A percentile compares a stretch with the other conserved stretches of the same genome.
Evolutionary conservation across 2,888 invertebrate genomes (phyloP).

Genomic region (Odontothrips loti): DNA sequence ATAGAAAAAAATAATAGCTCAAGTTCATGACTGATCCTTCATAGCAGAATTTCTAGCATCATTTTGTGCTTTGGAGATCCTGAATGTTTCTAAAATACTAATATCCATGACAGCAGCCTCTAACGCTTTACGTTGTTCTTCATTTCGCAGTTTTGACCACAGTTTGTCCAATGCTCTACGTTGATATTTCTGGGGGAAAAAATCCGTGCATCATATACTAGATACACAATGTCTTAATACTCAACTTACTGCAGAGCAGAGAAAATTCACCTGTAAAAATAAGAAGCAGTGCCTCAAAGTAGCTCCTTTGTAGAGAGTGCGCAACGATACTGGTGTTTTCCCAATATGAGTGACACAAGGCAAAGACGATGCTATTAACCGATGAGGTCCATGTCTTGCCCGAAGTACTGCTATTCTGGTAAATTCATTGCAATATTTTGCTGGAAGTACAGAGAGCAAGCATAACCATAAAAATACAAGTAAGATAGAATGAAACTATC

Average conservation of each 20-base stretch:
- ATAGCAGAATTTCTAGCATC: neutral
- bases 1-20: neutral
- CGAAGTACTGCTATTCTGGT: slow-evolving; percentile 71
- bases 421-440: slow-evolving; percentile 73
- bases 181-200: slow-evolving; percentile 56
- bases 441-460: slow-evolving; percentile 44
- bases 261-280: slow-evolving; percentile 53
- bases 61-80: neutral
- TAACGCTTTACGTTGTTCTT: slow-evolving; percentile 58
- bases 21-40: neutral
- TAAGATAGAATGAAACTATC: neutral
- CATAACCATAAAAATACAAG: neutral
- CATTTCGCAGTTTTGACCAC: slow-evolving; percentile 58
- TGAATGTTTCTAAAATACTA: neutral
- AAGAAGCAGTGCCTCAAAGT: slow-evolving; percentile 74
- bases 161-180: slow-evolving; percentile 59
- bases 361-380: slow-evolving; percentile 62
- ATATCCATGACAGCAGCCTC: slow-evolving; percentile 45
- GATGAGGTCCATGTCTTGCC: slow-evolving; percentile 70
- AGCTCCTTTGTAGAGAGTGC: slow-evolving; percentile 69
- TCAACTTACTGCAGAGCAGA: neutral
- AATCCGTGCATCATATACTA: neutral
- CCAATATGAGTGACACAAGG: slow-evolving; percentile 66
- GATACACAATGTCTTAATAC: neutral
- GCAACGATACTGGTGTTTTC: slow-evolving; percentile 56